Conservation (phyloP, 1,140 invertebrate genomes). For the Euborellia annulipes region DNA sequence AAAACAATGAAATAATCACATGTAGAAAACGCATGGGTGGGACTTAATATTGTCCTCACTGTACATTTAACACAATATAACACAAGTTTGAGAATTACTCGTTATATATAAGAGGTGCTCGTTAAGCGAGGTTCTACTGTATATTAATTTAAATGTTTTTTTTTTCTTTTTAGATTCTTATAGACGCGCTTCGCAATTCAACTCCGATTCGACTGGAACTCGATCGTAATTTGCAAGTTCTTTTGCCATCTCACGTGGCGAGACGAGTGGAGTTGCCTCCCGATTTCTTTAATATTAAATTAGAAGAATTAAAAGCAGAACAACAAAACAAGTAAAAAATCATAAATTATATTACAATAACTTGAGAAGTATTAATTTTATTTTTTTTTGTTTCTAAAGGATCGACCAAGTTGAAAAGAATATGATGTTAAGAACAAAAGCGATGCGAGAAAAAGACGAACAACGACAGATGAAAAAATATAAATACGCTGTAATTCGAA, state of each 20-base stretch:
- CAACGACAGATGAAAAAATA: constrained; percentile 61
- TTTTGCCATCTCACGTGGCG: constrained; percentile 56
- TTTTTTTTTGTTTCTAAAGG: constrained; percentile 29
- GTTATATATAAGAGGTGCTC: too few relatives aligned
- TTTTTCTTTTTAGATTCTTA: constrained; percentile 34
- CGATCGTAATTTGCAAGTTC: constrained; percentile 70
- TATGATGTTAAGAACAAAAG: constrained; percentile 74
- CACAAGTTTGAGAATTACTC: too few relatives aligned
- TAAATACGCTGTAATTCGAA: constrained; percentile 64
- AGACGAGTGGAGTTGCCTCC: constrained; percentile 52
- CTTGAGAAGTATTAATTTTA: constrained; percentile 3
- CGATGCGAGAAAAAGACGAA: constrained; percentile 81
- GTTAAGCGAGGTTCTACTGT: too few relatives aligned
- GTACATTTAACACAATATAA: too few relatives aligned
- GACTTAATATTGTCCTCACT: too few relatives aligned
- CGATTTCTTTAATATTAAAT: constrained; percentile 63
- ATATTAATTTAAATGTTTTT: background rate
- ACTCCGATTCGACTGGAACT: constrained; percentile 69
- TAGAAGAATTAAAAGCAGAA: constrained; percentile 73
- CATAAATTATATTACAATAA: constrained; percentile 30
- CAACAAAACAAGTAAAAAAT: constrained; percentile 53
- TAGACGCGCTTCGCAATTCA: constrained; percentile 58
- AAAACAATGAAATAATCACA: too few relatives aligned
- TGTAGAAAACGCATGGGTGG: too few relatives aligned
- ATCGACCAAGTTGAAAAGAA: constrained; percentile 61